These are phyloP conservation scores for Drosophila carrolli DNA, from an alignment of 1,140 invertebrate species.

Conservation along the genomic window DNA sequence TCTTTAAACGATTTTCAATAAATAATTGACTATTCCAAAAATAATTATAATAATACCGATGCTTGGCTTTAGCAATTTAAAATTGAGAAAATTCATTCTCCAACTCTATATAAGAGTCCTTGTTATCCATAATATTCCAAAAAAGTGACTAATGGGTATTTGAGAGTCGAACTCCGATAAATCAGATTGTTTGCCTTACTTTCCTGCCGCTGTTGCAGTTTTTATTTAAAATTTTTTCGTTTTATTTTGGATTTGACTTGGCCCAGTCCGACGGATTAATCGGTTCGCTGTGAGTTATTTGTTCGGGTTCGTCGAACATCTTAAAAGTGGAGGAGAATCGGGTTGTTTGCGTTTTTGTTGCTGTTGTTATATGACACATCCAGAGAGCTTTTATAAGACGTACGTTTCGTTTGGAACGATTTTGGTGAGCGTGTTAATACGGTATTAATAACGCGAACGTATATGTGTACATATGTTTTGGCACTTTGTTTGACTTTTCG, in stretches of 20 bases:
- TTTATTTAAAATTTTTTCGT: slow-evolving; percentile 36
- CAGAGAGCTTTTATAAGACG: slow-evolving; percentile 58
- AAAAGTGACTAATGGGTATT: slow-evolving; percentile 5
- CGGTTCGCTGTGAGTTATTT: slow-evolving; percentile 30
- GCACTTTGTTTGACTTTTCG: slow-evolving; percentile 29
- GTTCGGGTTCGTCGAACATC: slow-evolving; percentile 69
- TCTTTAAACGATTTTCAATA: too few relatives aligned
- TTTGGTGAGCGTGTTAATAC: slow-evolving; percentile 70
- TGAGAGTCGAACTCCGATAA: neutral
- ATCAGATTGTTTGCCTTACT: slow-evolving; percentile 1
- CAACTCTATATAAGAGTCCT: too few relatives aligned
- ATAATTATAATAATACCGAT: too few relatives aligned
- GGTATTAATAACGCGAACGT: slow-evolving; percentile 69
- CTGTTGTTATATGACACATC: slow-evolving; percentile 69
- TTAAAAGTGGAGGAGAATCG: slow-evolving; percentile 36
- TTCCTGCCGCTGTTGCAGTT: slow-evolving; percentile 62
- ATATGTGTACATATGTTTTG: slow-evolving; percentile 51
- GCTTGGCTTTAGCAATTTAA: too few relatives aligned
- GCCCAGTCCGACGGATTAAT: slow-evolving; percentile 46
- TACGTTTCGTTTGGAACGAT: slow-evolving; percentile 34
- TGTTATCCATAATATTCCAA: neutral
- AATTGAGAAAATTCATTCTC: too few relatives aligned
- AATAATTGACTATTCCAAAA: too few relatives aligned
- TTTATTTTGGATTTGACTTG: slow-evolving; percentile 40
- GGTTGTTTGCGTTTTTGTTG: slow-evolving; percentile 20